Percentiles rank a stretch among this genome's conserved stretches.
Evolutionary conservation across 1,140 invertebrate genomes (phyloP).

Genomic region (Ridgeia piscesae): DNA sequence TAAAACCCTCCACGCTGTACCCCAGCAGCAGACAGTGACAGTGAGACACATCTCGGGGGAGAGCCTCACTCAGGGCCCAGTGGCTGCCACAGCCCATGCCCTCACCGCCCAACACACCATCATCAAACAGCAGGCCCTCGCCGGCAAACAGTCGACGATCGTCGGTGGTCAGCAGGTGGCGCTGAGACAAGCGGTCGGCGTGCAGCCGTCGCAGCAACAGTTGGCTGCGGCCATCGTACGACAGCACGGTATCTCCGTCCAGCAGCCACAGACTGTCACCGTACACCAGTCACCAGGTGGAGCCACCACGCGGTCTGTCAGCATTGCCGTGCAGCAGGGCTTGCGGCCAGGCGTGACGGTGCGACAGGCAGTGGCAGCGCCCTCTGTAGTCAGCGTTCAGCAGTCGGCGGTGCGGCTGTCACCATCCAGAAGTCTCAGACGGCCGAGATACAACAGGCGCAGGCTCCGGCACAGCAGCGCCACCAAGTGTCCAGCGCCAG

Average conservation of each 20-base stretch:
- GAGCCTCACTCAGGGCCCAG: not conserved
- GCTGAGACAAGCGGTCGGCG: not conserved
- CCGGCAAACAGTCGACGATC: not conserved
- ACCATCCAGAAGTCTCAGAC: not conserved
- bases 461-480: slow-evolving; percentile 15
- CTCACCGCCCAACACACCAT: not conserved
- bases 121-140: slow-evolving; percentile 5
- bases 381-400: not conserved
- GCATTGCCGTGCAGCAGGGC: slow-evolving; percentile 16
- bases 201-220: not conserved
- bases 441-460: slow-evolving; percentile 16
- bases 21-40: not conserved
- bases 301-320: not conserved
- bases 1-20: not conserved
- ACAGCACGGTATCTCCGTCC: not conserved
- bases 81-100: not conserved
- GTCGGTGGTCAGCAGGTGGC: not conserved
- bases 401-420: not conserved
- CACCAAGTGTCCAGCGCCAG: not conserved
- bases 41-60: not conserved
- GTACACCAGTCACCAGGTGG: slow-evolving; percentile 12
- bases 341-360: not conserved
- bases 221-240: not conserved
- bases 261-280: not conserved
- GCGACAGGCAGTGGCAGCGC: not conserved